Evolutionary conservation across 2,113 vertebrate species (phyloP), one percentile per base, ranked within the genome.

Genomic region (zebrafish (Danio rerio)): DNA sequence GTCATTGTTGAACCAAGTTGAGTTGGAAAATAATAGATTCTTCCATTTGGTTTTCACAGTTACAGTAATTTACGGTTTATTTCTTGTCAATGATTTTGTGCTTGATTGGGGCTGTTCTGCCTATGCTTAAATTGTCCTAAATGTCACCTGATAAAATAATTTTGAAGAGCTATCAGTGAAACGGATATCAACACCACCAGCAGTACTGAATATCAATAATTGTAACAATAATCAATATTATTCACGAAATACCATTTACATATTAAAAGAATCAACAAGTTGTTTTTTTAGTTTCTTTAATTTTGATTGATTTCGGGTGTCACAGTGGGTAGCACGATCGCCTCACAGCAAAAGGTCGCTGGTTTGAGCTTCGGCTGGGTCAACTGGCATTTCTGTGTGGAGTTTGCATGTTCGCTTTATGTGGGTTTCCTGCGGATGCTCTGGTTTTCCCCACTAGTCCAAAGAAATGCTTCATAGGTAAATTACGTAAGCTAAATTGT

Each of bases 151-250:
- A 20, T 21, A 15, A 50, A 49, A 12, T 49, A 0, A 31, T 71
- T 71, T 52, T 49, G 2, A 21, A 50, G 6, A 71, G 4, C 9
- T 15, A 68, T 18, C 42, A 45, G 42, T 18, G 42, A 68, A 9
- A 18, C 3, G 15, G 73, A 76, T 47, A 47, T 18, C n/a, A 58
- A 21, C 56, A 61, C 73, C n/a, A 76, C 47, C 56, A 10, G 8
- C 73, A 13, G 4, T 21, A 61, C 21, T 76, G 56, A 59, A 16
- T 43, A 49, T 31, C 53, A 59, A 49, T 62, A 50, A n/a, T 50
- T n/a, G n/a, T n/a, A n/a, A n/a, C n/a, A n/a, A n/a, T 7, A 70
- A 21, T 68, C 78, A 43, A 58, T 74, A 58, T 18, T 43, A 43
- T 15, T 56, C 5, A 18, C 15, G 9, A 42, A 56, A 73, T 31